Base-by-base conservation (phyloP, 2,888 invertebrate genomes). In the Tetramorium bicarinatum region DNA sequence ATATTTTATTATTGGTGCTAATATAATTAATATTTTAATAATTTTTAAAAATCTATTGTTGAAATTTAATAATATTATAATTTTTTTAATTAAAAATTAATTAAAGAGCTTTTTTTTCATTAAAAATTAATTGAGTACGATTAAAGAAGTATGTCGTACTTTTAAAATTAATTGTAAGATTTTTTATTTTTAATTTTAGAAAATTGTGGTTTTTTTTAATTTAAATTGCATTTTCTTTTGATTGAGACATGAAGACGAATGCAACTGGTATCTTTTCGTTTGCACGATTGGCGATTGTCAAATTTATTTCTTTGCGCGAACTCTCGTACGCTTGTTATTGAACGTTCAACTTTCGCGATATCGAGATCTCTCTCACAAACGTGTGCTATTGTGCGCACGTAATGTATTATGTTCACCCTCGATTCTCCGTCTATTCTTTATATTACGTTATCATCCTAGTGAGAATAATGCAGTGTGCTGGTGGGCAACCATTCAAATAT, bases 391-490 rank as follows among this genome's bases (percentile, higher is more conserved):
- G 75, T 13, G 25, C 7, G 49, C 15, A 66, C 25, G 8, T 66
- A 62, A 75, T 62, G 29, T 29, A 61, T 47, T 47, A 75, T 4
- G 15, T 49, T 76, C 18, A 18, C 3, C 2, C 25, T 64, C 7
- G 7, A 13, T 59, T 41, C 38, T 15, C 38, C 25, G 25, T 52
- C 25, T 15, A 41, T 41, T 54, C 41, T 41, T 66, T 52, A 41
- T 52, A 54, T 66, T 25, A 52, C 41, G 25, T 77, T 76, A 76
- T 76, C 41, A 41, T 25, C 4, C n/a, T 25, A 66, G 25, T n/a
- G 21, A 62, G 41, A 66, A 66, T 66, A 52, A 77, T 54, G 11
- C 1, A 76, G 2, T 3, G 8, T 21, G 38, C 11, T 54, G 13
- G 18, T 41, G 25, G n/a, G 18, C 7, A 66, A 64, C 6, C 15